A percentile compares a stretch with the other conserved stretches of the same genome.
Conservation (phyloP, 92 coral and sea anemone genomes). For the Zoanthus solanderi region DNA sequence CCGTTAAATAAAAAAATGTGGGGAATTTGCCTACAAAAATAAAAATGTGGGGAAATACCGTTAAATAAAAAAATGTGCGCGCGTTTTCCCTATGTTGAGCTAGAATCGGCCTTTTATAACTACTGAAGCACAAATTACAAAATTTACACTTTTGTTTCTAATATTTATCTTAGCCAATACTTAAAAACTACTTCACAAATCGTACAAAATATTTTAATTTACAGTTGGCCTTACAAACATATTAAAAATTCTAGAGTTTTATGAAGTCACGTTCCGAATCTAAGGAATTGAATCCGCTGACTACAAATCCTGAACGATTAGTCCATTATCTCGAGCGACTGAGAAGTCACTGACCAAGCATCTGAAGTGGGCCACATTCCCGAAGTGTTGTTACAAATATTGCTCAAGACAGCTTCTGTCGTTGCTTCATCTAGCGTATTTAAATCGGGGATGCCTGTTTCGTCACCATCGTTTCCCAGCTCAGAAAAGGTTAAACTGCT, state of each 20-base stretch:
- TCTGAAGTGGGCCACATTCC: constrained; percentile 94
- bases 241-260: background rate
- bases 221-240: background rate
- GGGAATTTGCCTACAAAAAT: too few relatives aligned
- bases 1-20: too few relatives aligned
- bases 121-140: background rate
- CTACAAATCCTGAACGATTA: constrained; percentile 16
- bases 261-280: background rate
- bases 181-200: background rate
- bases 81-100: too few relatives aligned
- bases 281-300: background rate
- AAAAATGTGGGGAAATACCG: too few relatives aligned
- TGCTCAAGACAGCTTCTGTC: constrained; percentile 85
- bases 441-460: constrained; percentile 73
- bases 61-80: too few relatives aligned
- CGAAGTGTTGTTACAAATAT: constrained; percentile 91
- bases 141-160: background rate
- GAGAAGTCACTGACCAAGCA: constrained; percentile 59
- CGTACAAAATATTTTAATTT: background rate
- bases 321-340: constrained; percentile 89
- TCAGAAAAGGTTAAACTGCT: constrained; percentile 87
- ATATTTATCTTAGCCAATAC: background rate
- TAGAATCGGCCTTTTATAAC: too few relatives aligned
- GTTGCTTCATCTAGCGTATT: constrained; percentile 90
- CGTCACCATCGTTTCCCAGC: constrained; percentile 78